Evolutionary conservation across 2,888 invertebrate genomes (phyloP), one percentile per base, ranked within the genome.

Genomic region (Agriopis marginaria): DNA sequence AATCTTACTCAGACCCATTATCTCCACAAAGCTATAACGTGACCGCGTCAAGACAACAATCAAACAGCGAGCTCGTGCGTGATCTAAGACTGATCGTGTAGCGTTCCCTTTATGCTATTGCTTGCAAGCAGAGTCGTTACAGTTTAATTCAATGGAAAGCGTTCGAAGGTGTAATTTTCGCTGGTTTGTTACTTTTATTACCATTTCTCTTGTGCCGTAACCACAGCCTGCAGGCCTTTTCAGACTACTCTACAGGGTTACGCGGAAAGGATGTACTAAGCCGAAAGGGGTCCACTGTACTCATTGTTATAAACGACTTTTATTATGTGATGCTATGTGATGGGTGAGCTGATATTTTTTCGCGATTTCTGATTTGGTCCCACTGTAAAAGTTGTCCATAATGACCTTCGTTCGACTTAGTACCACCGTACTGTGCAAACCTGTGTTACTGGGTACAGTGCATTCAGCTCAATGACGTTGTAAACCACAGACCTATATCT

Each of bases 111-210:
- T 68, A 68, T 53, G n/a, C 49, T 7, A 42, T 3, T 1, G n/a
- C n/a, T n/a, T n/a, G n/a, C 7, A 17, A 44, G 0, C 23, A 10
- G 8, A 42, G 47, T 56, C 17, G 47, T 51, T 47, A 51, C 65
- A 65, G 42, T 53, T 61, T 45, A 54, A 66, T 53, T 44, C 60
- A 65, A 65, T 70, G 62, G 70, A 70, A 70, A 70, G 63, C 59
- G 51, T 47, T 53, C 9, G 23, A 32, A 51, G 62, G 62, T 40
- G 61, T 40, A 58, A 65, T 70, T 70, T 70, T 65, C 61, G 53
- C 62, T 55, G n/a, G 53, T 69, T 63, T 54, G 66, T 54, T 63
- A 63, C 66, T 58, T 70, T 70, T 70, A 70, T 70, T 66, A 49
- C 53, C 53, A 54, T 70, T 70, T 70, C 70, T 63, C 70, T 69